Evolutionary conservation across 1,140 invertebrate genomes (phyloP), one percentile per base, ranked within the genome.

Genomic region (Neomicropteryx cornuta): DNA sequence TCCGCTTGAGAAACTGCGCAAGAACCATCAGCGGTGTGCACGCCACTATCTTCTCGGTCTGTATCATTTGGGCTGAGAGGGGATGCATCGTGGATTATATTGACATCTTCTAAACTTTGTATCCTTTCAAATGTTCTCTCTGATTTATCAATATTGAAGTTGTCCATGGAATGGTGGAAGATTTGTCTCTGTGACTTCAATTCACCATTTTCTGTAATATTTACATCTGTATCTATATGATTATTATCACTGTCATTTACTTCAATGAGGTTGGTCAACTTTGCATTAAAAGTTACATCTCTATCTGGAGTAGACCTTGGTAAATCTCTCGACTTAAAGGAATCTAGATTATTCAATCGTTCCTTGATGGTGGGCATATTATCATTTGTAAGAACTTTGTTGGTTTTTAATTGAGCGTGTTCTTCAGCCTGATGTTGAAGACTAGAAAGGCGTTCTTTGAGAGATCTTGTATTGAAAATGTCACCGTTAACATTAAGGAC

Each of bases 1-100:
- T 79, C 76, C 5, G 76, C 71, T 56, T 83, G 80, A 51, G 78
- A 80, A 3, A 81, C 79, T 18, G 76, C 79, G 48, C 79, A 82
- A 13, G 80, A 83, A 16, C 82, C 81, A 52, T 84, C 80, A 2
- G 78, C 78, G 18, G 81, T 86, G 45, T 87, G 83, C 36, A 87
- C 85, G 3, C 83, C 84, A 38, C 81, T 85, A 47, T 87, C 83
- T 54, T 87, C 83, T 10, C 79, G 69, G 58, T 85, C 79, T 6
- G 79, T 81, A 36, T 83, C 79, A 33, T 67, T 71, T 22, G 60
- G 60, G 23, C 68, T 61, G 18, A 62, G 61, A 39, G 62, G 59
- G 42, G 66, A 62, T 43, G 62, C 60, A 53, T 62, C 70, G 53
- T 53, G 67, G 43, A 24, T 58, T 51, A 51, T 75, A 64, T 59